Evolutionary conservation across 37 sponge, comb jelly and placozoan genomes (phyloP).

Genomic region (Oscarella lobularis): DNA sequence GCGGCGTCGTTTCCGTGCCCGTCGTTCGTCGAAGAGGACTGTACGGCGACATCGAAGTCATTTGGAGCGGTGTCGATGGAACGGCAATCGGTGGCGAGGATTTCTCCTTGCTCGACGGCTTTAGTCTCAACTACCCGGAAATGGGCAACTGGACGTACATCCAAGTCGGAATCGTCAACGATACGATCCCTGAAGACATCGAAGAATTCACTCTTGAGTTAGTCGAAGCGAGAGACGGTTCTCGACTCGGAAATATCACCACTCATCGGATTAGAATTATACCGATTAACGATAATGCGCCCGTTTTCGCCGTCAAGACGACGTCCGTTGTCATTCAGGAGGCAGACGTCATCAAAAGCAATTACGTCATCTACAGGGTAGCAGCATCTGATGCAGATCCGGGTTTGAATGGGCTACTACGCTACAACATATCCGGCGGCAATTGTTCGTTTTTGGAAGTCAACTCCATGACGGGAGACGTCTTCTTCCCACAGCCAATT

Average conservation of each 20-base stretch:
- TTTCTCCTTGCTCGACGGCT: neutral
- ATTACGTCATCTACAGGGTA: neutral
- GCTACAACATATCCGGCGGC: neutral
- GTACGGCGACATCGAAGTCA: neutral
- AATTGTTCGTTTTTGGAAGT: neutral
- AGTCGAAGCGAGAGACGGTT: neutral
- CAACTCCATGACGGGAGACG: neutral
- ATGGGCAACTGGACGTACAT: neutral
- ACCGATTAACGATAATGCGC: conserved; percentile 2
- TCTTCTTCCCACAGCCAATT: neutral
- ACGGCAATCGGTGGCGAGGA: neutral
- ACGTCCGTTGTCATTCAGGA: neutral
- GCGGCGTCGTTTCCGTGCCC: neutral
- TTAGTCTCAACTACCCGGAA: neutral
- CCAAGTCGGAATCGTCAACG: neutral
- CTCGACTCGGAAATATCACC: neutral
- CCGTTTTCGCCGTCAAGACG: neutral
- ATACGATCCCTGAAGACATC: neutral
- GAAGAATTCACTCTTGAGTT: neutral
- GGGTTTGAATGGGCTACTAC: neutral
- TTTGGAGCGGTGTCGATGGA: neutral
- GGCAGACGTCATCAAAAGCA: neutral
- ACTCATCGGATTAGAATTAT: neutral
- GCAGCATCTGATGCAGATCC: conserved; percentile 2
- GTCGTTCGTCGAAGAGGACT: conserved; percentile 1